Conservation (phyloP, 2,888 invertebrate genomes). For the Actias luna region DNA sequence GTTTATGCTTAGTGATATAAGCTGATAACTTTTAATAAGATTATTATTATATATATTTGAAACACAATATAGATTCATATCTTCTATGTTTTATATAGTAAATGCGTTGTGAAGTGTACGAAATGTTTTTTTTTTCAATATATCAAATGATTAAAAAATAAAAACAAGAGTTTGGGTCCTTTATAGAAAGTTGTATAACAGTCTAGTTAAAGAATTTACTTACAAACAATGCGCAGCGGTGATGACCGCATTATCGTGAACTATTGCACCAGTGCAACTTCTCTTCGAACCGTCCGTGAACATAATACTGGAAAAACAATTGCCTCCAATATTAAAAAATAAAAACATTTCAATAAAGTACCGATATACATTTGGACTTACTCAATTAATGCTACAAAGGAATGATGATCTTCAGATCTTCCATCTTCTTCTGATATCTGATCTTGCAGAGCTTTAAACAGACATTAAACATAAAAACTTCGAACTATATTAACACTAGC, state of each 20-base stretch:
- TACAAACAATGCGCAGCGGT: slow-evolving; percentile 68
- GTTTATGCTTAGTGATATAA: background rate
- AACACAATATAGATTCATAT: too few relatives aligned
- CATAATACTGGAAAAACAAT: slow-evolving; percentile 47
- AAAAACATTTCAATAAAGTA: background rate
- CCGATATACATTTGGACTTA: slow-evolving; percentile 26
- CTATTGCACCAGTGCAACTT: slow-evolving; percentile 59
- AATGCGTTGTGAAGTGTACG: too few relatives aligned
- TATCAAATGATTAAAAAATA: too few relatives aligned
- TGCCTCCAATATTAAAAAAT: background rate
- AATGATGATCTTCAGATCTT: slow-evolving; percentile 24
- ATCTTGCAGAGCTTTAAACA: background rate
- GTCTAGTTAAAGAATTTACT: slow-evolving; percentile 32
- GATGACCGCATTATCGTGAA: slow-evolving; percentile 57
- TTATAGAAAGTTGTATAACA: background rate
- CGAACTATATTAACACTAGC: too few relatives aligned
- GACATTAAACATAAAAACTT: too few relatives aligned
- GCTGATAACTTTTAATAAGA: too few relatives aligned
- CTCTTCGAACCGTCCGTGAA: slow-evolving; percentile 48
- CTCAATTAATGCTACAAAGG: slow-evolving; percentile 51
- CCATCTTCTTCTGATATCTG: background rate
- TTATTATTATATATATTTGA: background rate
- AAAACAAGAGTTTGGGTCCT: too few relatives aligned
- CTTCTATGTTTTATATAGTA: too few relatives aligned
- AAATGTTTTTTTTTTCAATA: too few relatives aligned